These are phyloP conservation scores for Elegia similella DNA, from an alignment of 2,888 invertebrate species.

Conservation along the genomic window DNA sequence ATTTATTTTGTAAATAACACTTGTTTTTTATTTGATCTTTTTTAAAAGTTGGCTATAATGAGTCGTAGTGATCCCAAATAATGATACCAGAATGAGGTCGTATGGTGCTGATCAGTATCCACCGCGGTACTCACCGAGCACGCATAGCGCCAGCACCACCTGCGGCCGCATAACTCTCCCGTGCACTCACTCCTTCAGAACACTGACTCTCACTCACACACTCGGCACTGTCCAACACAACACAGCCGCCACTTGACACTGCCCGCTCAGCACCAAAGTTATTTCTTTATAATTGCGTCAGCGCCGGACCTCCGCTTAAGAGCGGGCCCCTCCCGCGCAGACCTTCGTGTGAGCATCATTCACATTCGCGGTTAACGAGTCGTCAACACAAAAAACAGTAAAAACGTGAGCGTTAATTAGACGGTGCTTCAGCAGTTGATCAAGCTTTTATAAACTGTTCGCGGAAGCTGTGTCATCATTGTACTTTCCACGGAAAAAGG, in stretches of 20 bases:
- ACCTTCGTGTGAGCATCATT: constrained; percentile 6
- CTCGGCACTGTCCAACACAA: neutral
- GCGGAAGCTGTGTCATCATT: too few species aligned
- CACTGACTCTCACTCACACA: neutral
- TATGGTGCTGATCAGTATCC: too few species aligned
- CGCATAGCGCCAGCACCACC: neutral
- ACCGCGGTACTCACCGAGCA: neutral
- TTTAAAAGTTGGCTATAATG: too few species aligned
- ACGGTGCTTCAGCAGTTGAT: neutral
- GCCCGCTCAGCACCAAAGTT: neutral
- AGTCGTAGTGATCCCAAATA: too few species aligned
- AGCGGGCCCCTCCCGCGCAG: constrained; percentile 2
- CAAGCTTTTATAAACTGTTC: neutral
- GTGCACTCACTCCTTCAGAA: neutral
- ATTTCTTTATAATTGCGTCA: constrained; percentile 3
- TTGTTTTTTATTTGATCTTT: too few species aligned
- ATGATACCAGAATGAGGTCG: too few species aligned
- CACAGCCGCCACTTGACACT: neutral
- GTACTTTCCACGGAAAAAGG: too few species aligned
- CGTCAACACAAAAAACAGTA: neutral
- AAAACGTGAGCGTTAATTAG: constrained; percentile 4
- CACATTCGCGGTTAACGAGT: neutral
- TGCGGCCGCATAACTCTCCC: neutral
- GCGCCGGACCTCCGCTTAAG: neutral
- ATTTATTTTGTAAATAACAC: too few species aligned